Percentiles rank a stretch among this genome's conserved stretches.
These are phyloP conservation scores for Drosophila incognita DNA, from an alignment of 2,888 invertebrate species.

Conservation along the genomic window DNA sequence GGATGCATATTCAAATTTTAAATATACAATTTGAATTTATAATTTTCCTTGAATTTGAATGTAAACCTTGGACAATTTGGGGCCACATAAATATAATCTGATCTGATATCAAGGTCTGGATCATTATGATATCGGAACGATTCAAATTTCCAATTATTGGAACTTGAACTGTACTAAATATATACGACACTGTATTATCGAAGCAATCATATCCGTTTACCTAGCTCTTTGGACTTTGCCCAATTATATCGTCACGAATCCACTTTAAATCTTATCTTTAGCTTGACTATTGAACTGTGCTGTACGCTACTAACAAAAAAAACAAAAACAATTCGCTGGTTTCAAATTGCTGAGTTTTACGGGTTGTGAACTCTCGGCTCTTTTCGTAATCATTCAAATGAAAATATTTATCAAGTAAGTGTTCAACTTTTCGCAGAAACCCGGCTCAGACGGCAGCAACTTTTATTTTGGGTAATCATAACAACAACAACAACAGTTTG, in stretches of 20 bases:
- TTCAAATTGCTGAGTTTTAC: slow-evolving; percentile 4
- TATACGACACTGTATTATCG: neutral
- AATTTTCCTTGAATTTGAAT: neutral
- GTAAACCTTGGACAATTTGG: neutral
- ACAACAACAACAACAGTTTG: slow-evolving; percentile 24
- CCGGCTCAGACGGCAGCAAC: slow-evolving; percentile 20
- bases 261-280: neutral
- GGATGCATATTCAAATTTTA: neutral
- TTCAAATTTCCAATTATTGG: neutral
- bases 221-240: neutral
- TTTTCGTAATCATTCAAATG: slow-evolving; percentile 45
- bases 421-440: slow-evolving; percentile 60
- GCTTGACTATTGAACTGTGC: neutral
- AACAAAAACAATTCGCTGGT: neutral
- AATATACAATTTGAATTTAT: neutral
- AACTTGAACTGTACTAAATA: neutral
- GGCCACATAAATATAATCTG: neutral
- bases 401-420: slow-evolving; percentile 55
- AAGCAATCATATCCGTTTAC: neutral
- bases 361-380: neutral
- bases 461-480: slow-evolving; percentile 29
- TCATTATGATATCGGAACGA: neutral
- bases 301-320: neutral
- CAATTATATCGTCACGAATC: neutral
- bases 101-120: neutral